A percentile compares a stretch with the other conserved stretches of the same genome.
phyloP scores from a whole-genome alignment of 2,888 invertebrate species.

The Orchesella flavescens region DNA sequence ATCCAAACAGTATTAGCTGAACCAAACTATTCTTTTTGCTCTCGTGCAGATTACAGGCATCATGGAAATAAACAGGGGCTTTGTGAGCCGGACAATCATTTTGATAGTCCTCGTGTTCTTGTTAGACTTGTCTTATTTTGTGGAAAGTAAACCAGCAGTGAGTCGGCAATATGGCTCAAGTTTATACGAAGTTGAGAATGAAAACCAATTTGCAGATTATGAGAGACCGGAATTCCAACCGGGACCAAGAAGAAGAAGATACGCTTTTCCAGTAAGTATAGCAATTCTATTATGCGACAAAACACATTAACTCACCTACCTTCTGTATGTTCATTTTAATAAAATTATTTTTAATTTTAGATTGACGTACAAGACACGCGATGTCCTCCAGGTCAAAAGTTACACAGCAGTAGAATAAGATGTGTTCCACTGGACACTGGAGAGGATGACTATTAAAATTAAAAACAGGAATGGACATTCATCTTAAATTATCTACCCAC shows the following conservation, averaged over 20 bases:
- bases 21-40: background rate
- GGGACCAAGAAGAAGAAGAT: slow-evolving; percentile 29
- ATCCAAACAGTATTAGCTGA: background rate
- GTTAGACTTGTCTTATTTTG: background rate
- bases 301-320: no score
- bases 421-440: slow-evolving; percentile 18
- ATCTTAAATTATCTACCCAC: no score
- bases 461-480: background rate
- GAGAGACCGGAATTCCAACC: background rate
- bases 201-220: slow-evolving; percentile 4
- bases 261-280: slow-evolving; percentile 42
- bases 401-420: slow-evolving; percentile 14
- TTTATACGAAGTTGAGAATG: background rate
- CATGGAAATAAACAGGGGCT: slow-evolving; percentile 7
- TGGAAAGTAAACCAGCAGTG: slow-evolving; percentile 14
- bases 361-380: slow-evolving; percentile 15
- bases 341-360: background rate
- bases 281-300: no score
- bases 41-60: background rate
- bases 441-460: slow-evolving; percentile 6
- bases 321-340: background rate
- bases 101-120: background rate
- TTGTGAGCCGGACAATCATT: background rate
- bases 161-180: background rate
- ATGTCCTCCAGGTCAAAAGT: slow-evolving; percentile 32